phyloP scores from a whole-genome alignment of 2,113 vertebrate genomes.

The Saiga tatarica region DNA sequence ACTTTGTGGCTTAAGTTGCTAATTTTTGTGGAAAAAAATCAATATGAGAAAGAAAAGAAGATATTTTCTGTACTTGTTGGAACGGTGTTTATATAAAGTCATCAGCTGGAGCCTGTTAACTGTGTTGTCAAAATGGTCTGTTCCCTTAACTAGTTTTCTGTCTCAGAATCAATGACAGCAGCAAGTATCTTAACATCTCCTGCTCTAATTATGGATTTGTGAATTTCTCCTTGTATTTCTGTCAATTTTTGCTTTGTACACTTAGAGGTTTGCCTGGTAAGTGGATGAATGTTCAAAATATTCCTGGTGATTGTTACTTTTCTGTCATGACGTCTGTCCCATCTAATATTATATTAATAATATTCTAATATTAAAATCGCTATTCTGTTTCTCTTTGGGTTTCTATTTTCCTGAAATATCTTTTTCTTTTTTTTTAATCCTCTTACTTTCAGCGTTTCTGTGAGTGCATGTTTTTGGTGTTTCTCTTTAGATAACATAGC shows the following conservation, averaged over 20 bases:
- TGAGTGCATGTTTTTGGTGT: background rate
- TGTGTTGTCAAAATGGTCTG: background rate
- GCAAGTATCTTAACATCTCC: background rate
- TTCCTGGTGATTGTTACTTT: background rate
- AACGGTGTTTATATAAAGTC: background rate
- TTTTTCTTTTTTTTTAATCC: background rate
- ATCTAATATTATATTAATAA: background rate
- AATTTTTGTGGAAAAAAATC: background rate
- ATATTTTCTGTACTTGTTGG: background rate
- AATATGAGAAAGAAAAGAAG: background rate
- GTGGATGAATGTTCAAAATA: background rate
- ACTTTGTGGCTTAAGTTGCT: background rate
- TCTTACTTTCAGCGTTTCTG: background rate
- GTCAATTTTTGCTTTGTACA: background rate
- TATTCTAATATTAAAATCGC: background rate
- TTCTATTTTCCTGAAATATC: background rate
- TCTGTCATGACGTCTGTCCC: background rate
- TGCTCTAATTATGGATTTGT: background rate
- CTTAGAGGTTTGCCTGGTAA: background rate
- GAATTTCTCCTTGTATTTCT: background rate
- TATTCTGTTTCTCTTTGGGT: background rate
- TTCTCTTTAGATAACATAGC: background rate
- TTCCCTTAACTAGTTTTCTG: background rate
- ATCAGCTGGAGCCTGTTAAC: background rate
- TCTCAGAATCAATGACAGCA: background rate